These are phyloP conservation scores for Drosophila paranaensis DNA, from an alignment of 2,888 invertebrate species.

Conservation along the genomic window DNA sequence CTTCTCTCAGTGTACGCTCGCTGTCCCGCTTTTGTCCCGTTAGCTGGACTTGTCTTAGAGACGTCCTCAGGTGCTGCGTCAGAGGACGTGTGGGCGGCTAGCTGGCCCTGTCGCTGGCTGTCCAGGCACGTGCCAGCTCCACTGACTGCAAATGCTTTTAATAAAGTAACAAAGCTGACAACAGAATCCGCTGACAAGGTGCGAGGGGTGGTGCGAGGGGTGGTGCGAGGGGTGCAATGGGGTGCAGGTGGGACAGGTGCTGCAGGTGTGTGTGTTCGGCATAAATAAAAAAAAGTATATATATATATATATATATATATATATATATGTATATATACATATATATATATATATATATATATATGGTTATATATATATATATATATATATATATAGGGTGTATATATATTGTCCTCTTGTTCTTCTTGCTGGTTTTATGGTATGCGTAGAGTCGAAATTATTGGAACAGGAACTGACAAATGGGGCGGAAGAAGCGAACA, in stretches of 20 bases:
- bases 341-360: constrained; percentile 23
- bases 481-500: constrained; percentile 14
- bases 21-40: not conserved
- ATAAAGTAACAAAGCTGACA: constrained; percentile 62
- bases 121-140: constrained; percentile 30
- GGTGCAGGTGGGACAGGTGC: constrained; percentile 4
- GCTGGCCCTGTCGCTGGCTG: constrained; percentile 8
- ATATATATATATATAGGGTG: constrained; percentile 7
- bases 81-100: not conserved
- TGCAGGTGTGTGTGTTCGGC: constrained; percentile 17
- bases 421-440: constrained; percentile 5
- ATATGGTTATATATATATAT: constrained; percentile 28
- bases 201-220: not conserved
- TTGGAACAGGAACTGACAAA: constrained; percentile 37
- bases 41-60: constrained; percentile 20
- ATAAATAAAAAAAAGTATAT: constrained; percentile 47
- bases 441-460: constrained; percentile 47
- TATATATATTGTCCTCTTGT: constrained; percentile 17
- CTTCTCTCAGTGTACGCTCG: constrained; percentile 21
- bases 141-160: constrained; percentile 45
- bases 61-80: constrained; percentile 5
- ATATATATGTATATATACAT: constrained; percentile 34
- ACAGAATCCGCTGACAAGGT: constrained; percentile 38
- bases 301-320: constrained; percentile 26
- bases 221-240: too few relatives aligned